Conservation (phyloP, 2,888 invertebrate genomes). For the Elmis aenea region DNA sequence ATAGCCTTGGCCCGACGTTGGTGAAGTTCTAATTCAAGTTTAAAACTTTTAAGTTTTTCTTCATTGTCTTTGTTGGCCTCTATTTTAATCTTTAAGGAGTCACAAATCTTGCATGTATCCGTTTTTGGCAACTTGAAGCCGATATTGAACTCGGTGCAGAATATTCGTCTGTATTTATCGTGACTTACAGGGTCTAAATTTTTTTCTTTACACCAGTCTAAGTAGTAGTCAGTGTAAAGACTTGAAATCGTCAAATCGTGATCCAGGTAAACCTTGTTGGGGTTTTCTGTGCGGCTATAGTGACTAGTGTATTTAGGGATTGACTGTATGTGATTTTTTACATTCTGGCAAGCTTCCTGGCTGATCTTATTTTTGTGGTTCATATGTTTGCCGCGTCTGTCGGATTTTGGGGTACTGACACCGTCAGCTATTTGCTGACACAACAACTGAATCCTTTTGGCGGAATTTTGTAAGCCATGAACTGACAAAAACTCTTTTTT, state of each 20-base stretch:
- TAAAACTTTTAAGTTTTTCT: constrained; percentile 1
- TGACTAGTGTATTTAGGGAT: constrained; percentile 10
- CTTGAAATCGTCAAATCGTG: constrained; percentile 17
- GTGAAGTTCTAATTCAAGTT: constrained; percentile 11
- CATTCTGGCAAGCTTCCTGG: constrained; percentile 10
- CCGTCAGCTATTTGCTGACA: constrained; percentile 3
- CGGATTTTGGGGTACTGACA: constrained; percentile 6
- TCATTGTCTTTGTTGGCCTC: constrained; percentile 1
- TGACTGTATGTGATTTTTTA: constrained; percentile 6
- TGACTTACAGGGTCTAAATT: constrained; percentile 14
- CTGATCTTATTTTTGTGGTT: constrained; percentile 15
- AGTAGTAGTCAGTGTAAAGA: constrained; percentile 19
- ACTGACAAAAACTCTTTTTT: constrained; percentile 4
- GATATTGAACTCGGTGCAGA: constrained; percentile 21
- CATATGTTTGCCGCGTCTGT: constrained; percentile 16
- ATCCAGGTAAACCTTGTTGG: constrained; percentile 11
- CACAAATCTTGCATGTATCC: constrained; percentile 21
- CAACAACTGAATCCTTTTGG: constrained; percentile 1
- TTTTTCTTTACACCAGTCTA: constrained; percentile 16
- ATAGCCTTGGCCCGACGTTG: constrained; percentile 14
- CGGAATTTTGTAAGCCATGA: constrained; percentile 6
- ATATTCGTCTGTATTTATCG: constrained; percentile 17
- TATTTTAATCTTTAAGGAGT: constrained; percentile 8
- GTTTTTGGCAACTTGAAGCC: constrained; percentile 25
- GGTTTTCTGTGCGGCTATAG: constrained; percentile 5